Percentiles rank a stretch among this genome's conserved stretches.
phyloP scores from a whole-genome alignment of 2,888 invertebrate species.

The Chalcosyrphus nemorum region DNA sequence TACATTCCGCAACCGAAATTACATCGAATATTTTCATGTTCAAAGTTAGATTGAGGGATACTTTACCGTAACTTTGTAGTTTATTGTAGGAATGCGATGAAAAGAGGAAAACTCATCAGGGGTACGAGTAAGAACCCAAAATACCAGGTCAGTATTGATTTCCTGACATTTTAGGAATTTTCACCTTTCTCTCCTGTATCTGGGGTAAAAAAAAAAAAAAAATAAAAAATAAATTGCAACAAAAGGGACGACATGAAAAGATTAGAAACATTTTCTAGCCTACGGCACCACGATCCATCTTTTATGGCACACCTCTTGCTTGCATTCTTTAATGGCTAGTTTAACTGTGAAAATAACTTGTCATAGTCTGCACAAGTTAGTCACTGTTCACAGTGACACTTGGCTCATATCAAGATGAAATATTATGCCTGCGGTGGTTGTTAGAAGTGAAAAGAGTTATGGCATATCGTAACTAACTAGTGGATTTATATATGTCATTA shows the following conservation, averaged over 20 bases:
- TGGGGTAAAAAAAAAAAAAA: neutral
- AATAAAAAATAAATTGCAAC: too few species aligned
- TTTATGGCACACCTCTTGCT: neutral
- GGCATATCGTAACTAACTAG: conserved; percentile 35
- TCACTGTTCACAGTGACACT: neutral
- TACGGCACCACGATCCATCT: neutral
- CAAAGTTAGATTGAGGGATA: conserved; percentile 34
- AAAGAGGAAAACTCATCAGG: neutral
- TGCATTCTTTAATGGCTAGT: neutral
- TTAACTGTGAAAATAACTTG: neutral
- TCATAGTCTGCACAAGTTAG: too few species aligned
- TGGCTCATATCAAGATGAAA: neutral
- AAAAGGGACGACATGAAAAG: neutral
- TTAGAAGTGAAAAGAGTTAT: conserved; percentile 31
- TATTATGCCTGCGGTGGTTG: neutral
- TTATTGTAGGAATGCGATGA: neutral
- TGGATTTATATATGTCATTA: conserved; percentile 64
- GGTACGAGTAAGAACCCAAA: neutral
- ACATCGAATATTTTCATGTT: conserved; percentile 36
- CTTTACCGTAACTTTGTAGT: neutral
- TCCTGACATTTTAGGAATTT: neutral
- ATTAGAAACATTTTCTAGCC: neutral
- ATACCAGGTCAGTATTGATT: conserved; percentile 34
- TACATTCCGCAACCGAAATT: conserved; percentile 40
- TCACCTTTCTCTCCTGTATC: neutral